Base-by-base conservation (phyloP, 1,140 invertebrate species). In the Hylaeus volcanicus region DNA sequence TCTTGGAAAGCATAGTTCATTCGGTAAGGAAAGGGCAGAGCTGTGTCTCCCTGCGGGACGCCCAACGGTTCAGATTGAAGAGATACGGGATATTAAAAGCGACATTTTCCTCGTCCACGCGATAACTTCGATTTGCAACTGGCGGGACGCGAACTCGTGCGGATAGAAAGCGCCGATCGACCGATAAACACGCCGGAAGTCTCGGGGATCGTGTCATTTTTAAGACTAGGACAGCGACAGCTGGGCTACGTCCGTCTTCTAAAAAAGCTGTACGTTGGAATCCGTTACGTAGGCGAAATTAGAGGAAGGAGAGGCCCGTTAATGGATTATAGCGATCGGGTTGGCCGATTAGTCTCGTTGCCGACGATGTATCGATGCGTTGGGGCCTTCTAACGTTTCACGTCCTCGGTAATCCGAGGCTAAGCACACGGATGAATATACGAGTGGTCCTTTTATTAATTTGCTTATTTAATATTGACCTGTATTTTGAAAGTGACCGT, bases 81-180 rank as follows among this genome's bases (percentile, higher is more conserved):
- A 87, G 89, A 90, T 90, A 90, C 60, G 82, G 83, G 88, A 88
- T 90, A 90, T 89, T 89, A 90, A 90, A 88, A 88, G 85, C 86
- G 82, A 88, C 84, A 81, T 88, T 81, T 82, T 84, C 78, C 88
- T 86, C 80, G 76, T 88, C 68, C 66, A 66, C 51, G 79, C 69
- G 68, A 60, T 77, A 71, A 63, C 83, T 76, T 81, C 83, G 70
- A 86, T 76, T 58, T 69, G 74, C 64, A 61, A 73, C 61, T 9
- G 58, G n/a, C 14, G 37, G 8, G 74, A 51, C 12, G 56, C 9
- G 71, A 5, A 5, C 43, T 61, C 56, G 63, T 53, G 58, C 58
- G 64, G 60, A 63, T 53, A 64, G 76, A 61, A 70, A 61, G 26
- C 65, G n/a, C 3, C n/a, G 66, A 77, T 77, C 48, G 39, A 3